A percentile compares a stretch with the other conserved stretches of the same genome.
Conservation (phyloP, 2,888 invertebrate species). For the Meliscaeva auricollis region DNA sequence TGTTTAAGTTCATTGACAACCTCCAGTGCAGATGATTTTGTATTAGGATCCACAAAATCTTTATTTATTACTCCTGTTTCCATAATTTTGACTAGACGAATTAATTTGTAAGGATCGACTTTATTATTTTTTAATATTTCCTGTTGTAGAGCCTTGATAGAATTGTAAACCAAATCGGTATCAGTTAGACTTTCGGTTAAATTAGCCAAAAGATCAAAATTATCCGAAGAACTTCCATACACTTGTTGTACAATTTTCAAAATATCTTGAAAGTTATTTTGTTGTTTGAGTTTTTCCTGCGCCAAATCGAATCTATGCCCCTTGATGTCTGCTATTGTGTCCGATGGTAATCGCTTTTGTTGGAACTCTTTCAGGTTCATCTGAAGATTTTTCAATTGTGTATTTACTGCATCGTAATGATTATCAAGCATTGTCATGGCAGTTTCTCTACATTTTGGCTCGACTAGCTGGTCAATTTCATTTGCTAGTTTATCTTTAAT, state of each 20-base stretch:
- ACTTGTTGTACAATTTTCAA: neutral
- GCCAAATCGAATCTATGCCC: neutral
- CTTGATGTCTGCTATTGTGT: neutral
- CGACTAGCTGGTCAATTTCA: neutral
- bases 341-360: neutral
- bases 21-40: neutral
- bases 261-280: neutral
- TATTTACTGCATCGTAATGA: neutral
- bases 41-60: neutral
- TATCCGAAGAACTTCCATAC: neutral
- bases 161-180: neutral
- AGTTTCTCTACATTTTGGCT: neutral
- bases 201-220: neutral
- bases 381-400: neutral
- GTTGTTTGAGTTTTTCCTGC: neutral
- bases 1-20: neutral
- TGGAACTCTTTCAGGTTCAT: neutral
- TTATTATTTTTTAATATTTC: neutral
- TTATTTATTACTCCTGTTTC: neutral
- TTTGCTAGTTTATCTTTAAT: neutral
- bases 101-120: slow-evolving; percentile 3
- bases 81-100: slow-evolving; percentile 10
- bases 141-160: neutral
- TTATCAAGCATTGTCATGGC: slow-evolving; percentile 3
- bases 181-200: neutral